These are phyloP conservation scores for Diphyllodes magnificus DNA, from an alignment of 2,113 vertebrate species.

Conservation along the genomic window DNA sequence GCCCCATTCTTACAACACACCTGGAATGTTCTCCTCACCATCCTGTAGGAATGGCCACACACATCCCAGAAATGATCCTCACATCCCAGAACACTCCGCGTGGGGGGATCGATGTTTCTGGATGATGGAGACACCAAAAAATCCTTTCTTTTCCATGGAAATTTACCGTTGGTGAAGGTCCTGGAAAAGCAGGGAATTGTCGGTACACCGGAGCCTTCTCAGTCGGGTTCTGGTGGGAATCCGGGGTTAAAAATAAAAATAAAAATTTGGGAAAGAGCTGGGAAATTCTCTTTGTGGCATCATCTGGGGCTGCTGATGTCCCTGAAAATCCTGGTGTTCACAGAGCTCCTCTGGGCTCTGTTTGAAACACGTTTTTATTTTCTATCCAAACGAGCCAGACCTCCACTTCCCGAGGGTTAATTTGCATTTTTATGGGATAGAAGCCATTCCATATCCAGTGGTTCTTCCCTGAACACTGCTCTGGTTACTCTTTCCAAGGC, in stretches of 20 bases:
- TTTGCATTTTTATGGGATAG: conserved; percentile 69
- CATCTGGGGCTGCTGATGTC: neutral
- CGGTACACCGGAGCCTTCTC: fast-evolving
- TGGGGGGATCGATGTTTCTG: neutral
- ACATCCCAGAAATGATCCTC: neutral
- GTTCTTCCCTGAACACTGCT: conserved; percentile 13
- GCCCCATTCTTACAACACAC: neutral
- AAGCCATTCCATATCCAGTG: conserved; percentile 49
- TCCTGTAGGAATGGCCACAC: fast-evolving
- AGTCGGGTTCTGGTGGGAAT: neutral
- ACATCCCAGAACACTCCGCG: fast-evolving
- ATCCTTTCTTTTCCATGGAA: neutral
- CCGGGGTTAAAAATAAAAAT: neutral
- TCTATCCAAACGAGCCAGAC: conserved; percentile 39
- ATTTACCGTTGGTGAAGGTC: fast-evolving
- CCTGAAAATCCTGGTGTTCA: neutral
- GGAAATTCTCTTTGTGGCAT: neutral
- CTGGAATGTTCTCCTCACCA: neutral
- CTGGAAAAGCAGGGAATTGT: neutral
- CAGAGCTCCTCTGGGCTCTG: conserved; percentile 45
- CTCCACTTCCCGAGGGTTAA: conserved; percentile 36
- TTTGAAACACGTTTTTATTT: conserved; percentile 44
- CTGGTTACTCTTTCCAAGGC: conserved; percentile 47
- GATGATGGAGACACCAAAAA: neutral
- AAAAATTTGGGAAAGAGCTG: neutral